phyloP scores from a whole-genome alignment of 2,888 invertebrate genomes.

The Drosophila affinis region DNA sequence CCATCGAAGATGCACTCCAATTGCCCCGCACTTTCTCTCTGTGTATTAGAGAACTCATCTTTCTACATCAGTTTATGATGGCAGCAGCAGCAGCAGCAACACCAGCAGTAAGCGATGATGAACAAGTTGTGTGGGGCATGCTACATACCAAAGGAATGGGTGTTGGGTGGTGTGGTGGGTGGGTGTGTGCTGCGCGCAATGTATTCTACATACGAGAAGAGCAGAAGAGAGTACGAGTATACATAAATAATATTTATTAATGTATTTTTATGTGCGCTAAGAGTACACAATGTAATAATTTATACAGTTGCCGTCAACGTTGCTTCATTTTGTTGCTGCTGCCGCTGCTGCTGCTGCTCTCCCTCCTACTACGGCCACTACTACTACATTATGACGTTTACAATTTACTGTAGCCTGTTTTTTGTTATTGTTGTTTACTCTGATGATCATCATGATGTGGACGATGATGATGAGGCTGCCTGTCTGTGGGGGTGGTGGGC shows the following conservation, averaged over 20 bases:
- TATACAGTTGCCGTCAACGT: slow-evolving; percentile 75
- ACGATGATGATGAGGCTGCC: slow-evolving; percentile 58
- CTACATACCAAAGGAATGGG: slow-evolving; percentile 17
- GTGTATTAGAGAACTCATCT: slow-evolving; percentile 63
- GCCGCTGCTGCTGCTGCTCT: slow-evolving; percentile 29
- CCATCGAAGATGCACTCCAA: not conserved
- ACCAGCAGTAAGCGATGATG: slow-evolving; percentile 36
- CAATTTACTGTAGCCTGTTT: slow-evolving; percentile 77
- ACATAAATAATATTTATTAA: slow-evolving; percentile 81
- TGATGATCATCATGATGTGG: slow-evolving; percentile 62
- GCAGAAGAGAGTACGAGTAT: slow-evolving; percentile 32
- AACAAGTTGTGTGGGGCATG: slow-evolving; percentile 17
- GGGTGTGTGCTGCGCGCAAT: slow-evolving; percentile 34
- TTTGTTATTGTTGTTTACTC: slow-evolving; percentile 66
- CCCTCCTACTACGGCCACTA: not conserved
- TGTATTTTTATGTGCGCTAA: slow-evolving; percentile 80
- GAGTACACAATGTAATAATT: slow-evolving; percentile 80
- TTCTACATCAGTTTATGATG: slow-evolving; percentile 52
- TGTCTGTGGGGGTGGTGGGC: slow-evolving; percentile 21
- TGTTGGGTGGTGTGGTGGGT: not conserved
- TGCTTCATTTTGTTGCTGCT: slow-evolving; percentile 42
- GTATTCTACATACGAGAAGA: slow-evolving; percentile 48
- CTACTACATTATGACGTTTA: slow-evolving; percentile 74
- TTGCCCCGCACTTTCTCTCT: slow-evolving; percentile 19
- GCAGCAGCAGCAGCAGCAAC: slow-evolving; percentile 28